Evolutionary conservation across 2,888 invertebrate species (phyloP).

Genomic region (Agrotis segetum): DNA sequence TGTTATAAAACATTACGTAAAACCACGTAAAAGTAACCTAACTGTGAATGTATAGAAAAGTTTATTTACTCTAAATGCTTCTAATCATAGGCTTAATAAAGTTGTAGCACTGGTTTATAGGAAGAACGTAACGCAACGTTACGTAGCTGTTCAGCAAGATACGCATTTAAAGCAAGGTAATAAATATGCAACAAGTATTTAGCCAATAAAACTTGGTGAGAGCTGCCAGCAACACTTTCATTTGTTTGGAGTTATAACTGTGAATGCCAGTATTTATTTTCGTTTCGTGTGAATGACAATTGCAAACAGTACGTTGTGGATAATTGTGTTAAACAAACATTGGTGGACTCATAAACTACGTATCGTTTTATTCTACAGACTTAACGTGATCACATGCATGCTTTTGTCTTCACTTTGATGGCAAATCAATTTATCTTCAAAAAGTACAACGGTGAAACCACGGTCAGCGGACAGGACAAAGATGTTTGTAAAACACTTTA

Average conservation of each 20-base stretch:
- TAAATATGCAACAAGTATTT: slow-evolving; percentile 55
- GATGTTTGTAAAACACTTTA: slow-evolving; percentile 52
- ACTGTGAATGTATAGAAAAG: slow-evolving; percentile 2
- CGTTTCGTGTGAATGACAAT: slow-evolving; percentile 40
- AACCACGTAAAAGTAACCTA: slow-evolving; percentile 18
- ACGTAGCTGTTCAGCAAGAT: slow-evolving; percentile 7
- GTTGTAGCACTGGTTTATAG: slow-evolving; percentile 6
- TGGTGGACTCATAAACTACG: not conserved
- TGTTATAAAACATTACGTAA: slow-evolving; percentile 26
- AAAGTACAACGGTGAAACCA: slow-evolving; percentile 19
- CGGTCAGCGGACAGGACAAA: slow-evolving; percentile 25
- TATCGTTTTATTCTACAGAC: not conserved
- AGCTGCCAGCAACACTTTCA: slow-evolving; percentile 53
- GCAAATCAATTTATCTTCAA: slow-evolving; percentile 39
- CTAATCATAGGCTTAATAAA: slow-evolving; percentile 11
- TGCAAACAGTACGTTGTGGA: slow-evolving; percentile 29
- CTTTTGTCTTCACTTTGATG: slow-evolving; percentile 13
- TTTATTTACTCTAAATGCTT: slow-evolving; percentile 1
- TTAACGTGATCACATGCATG: slow-evolving; percentile 5
- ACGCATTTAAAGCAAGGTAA: slow-evolving; percentile 35
- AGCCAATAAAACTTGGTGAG: slow-evolving; percentile 40
- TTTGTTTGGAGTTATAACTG: slow-evolving; percentile 39
- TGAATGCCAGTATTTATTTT: slow-evolving; percentile 40
- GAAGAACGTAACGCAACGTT: slow-evolving; percentile 26
- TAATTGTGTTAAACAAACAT: slow-evolving; percentile 34